A percentile compares a stretch with the other conserved stretches of the same genome.
Evolutionary conservation across 2,797 vertebrate species (phyloP).

Genomic region (Myioborus melanocephalus): DNA sequence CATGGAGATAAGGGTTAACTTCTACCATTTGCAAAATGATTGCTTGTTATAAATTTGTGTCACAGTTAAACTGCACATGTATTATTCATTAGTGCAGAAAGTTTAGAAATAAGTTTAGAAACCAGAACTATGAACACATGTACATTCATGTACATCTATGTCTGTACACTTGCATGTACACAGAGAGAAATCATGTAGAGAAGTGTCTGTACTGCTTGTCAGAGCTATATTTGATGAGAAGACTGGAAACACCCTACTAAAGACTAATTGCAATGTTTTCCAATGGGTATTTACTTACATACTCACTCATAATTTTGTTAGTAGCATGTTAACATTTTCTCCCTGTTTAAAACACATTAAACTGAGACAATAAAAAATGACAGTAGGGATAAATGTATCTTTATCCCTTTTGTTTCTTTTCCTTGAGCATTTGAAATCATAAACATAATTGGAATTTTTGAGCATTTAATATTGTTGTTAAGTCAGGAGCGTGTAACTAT

Average conservation of each 20-base stretch:
- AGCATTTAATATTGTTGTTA: neutral
- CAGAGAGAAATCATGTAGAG: neutral
- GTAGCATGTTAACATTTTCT: neutral
- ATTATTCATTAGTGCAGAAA: neutral
- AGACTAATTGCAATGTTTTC: neutral
- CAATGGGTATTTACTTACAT: neutral
- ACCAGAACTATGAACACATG: neutral
- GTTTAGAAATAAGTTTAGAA: neutral
- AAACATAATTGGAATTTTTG: neutral
- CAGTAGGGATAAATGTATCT: neutral
- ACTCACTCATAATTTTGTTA: neutral
- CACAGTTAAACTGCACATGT: neutral
- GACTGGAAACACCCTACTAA: neutral
- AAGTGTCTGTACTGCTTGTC: neutral
- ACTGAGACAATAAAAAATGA: neutral
- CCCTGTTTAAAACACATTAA: neutral
- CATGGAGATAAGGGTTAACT: neutral
- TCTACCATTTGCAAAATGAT: neutral
- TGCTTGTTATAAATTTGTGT: neutral
- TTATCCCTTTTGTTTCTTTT: neutral
- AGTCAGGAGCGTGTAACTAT: neutral
- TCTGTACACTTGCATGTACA: no score
- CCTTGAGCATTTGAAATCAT: neutral
- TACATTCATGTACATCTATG: rapidly evolving
- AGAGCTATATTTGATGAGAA: neutral